Base-by-base conservation (phyloP, 2,113 vertebrate species). In the Sorex fumeus region DNA sequence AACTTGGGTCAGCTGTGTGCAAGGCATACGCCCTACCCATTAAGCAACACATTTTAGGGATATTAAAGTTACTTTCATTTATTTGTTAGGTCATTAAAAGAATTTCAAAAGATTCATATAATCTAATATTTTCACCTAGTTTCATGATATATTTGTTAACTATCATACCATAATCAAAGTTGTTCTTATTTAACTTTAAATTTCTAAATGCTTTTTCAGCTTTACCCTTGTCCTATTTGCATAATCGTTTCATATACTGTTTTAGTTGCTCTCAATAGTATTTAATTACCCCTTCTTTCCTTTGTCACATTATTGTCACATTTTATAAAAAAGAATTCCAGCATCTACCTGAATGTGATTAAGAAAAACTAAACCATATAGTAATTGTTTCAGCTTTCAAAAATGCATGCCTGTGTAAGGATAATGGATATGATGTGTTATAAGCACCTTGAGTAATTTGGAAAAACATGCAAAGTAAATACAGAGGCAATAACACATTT, bases 381-480 rank as follows among this genome's bases (percentile, higher is more conserved):
- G 21, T 62, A 93, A 89, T 25, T 57, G 4, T 64, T 80, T 21
- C 12, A 16, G 66, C 2, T 30, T 82, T 86, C 21, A 50, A 28
- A 19, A 66, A 64, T 36, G 23, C 1, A 40, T 5, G 1, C 21
- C n/a, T 80, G 3, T 72, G 23, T 80, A 36, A 93, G 1, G 11
- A 83, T 79, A 89, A 91, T 74, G 40, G 91, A 45, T 70, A 43
- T 53, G 21, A n/a, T 60, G 50, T 78, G 40, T 36, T 32, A 74
- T 66, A 88, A 82, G 43, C 40, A 91, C 30, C 43, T 83, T 78
- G 16, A 92, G 2, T 9, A 92, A 67, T 67, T 18, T 88, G 70
- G 90, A 30, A 18, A 85, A 80, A 81, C 71, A 90, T 40, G 18
- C 34, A 66, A 91, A 91, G 25, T 86, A 93, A 87, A 87, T 28